These are phyloP conservation scores for Tenrec ecaudatus DNA, from an alignment of 2,113 vertebrate genomes.

Conservation along the genomic window DNA sequence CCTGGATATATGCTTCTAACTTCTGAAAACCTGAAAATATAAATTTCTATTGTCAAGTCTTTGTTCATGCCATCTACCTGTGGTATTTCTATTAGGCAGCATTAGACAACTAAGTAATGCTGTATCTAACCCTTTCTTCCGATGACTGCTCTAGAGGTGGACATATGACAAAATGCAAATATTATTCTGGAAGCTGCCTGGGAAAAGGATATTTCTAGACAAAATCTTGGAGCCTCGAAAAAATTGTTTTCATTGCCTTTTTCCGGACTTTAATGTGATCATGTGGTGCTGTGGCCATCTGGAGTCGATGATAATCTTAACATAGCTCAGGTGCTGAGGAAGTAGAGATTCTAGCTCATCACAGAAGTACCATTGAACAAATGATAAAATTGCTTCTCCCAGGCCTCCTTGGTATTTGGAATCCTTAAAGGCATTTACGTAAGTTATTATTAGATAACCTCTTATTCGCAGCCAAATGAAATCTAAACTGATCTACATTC, in stretches of 20 bases:
- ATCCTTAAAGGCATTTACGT: too few species aligned
- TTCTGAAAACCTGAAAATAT: too few species aligned
- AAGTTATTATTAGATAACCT: neutral
- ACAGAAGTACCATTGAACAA: neutral
- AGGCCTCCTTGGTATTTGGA: neutral
- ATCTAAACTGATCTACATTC: neutral
- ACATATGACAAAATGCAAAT: neutral
- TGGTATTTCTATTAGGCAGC: too few species aligned
- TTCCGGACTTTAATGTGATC: neutral
- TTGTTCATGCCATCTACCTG: too few species aligned
- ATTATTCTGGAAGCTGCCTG: neutral
- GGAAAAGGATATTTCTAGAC: neutral
- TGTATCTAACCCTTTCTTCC: neutral
- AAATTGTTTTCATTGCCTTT: neutral
- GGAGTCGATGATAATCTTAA: neutral
- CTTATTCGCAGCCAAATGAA: neutral
- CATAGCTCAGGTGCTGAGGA: neutral
- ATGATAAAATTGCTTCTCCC: neutral
- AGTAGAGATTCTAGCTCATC: neutral
- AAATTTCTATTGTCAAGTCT: too few species aligned
- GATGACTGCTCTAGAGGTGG: neutral
- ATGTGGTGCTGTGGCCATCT: neutral
- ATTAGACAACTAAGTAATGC: neutral
- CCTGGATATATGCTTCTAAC: too few species aligned
- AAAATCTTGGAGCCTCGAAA: neutral